phyloP scores from a whole-genome alignment of 2,113 vertebrate species.

The Marcusenius ussheri region DNA sequence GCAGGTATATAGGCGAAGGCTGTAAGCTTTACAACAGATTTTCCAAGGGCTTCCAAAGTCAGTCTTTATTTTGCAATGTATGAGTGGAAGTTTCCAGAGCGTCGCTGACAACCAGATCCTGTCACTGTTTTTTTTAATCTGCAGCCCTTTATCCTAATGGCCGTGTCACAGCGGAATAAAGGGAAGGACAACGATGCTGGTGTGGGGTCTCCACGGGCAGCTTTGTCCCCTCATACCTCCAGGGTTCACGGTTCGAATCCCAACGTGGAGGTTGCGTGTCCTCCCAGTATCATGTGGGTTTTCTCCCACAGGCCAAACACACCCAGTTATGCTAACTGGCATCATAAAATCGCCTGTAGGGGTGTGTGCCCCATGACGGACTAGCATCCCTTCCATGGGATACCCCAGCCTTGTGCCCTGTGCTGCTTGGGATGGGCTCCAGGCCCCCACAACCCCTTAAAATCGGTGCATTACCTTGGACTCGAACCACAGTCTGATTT shows the following conservation, averaged over 20 bases:
- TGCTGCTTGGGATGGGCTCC: background rate
- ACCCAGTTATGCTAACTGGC: background rate
- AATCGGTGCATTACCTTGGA: background rate
- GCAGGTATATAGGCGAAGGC: background rate
- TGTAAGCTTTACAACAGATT: slow-evolving; percentile 2
- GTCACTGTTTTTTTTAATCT: background rate
- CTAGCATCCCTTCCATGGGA: background rate
- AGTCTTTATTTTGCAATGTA: background rate
- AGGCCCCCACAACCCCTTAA: background rate
- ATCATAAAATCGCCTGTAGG: background rate
- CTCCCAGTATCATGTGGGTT: background rate
- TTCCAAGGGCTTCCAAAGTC: slow-evolving; percentile 5
- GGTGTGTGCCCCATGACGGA: background rate
- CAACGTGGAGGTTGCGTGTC: background rate
- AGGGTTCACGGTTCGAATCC: background rate
- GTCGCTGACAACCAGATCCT: background rate
- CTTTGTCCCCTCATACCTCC: background rate
- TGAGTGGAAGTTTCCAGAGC: background rate
- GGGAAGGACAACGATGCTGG: background rate
- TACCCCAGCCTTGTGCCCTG: background rate
- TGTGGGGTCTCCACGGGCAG: background rate
- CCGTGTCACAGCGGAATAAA: background rate
- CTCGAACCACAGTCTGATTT: slow-evolving; percentile 32
- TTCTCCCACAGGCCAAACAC: background rate
- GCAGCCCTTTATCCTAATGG: background rate